These are phyloP conservation scores for Neomicropteryx cornuta DNA, from an alignment of 1,140 invertebrate genomes.

Conservation along the genomic window DNA sequence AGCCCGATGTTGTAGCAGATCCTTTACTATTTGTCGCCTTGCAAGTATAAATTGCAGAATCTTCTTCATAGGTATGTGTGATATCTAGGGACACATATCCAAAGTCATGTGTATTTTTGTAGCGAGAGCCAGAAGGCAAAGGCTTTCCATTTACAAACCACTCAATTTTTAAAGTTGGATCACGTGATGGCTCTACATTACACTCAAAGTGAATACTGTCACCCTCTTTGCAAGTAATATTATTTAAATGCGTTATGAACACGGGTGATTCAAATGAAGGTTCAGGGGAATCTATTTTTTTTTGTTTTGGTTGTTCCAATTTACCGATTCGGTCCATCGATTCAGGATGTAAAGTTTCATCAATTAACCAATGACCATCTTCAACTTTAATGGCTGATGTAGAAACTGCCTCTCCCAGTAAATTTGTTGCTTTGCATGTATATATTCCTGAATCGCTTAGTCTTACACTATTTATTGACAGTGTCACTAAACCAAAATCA, in stretches of 20 bases:
- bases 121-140: conserved; percentile 66
- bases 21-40: conserved; percentile 87
- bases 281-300: conserved; percentile 53
- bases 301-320: conserved; percentile 67
- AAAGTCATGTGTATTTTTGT: conserved; percentile 80
- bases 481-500: conserved; percentile 87
- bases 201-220: conserved; percentile 92
- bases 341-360: conserved; percentile 84
- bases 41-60: conserved; percentile 84
- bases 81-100: conserved; percentile 79
- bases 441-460: conserved; percentile 89
- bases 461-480: conserved; percentile 78
- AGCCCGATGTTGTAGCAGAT: conserved; percentile 77
- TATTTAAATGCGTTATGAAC: conserved; percentile 84
- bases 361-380: conserved; percentile 75
- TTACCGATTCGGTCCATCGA: conserved; percentile 77
- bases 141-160: conserved; percentile 84
- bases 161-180: conserved; percentile 88
- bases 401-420: conserved; percentile 83
- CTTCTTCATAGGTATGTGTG: conserved; percentile 70
- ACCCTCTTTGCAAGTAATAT: conserved; percentile 80
- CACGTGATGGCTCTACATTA: conserved; percentile 85
- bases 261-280: conserved; percentile 73
- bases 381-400: conserved; percentile 84
- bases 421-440: conserved; percentile 84